Evolutionary conservation across 2,888 invertebrate species (phyloP), one percentile per base, ranked within the genome.

Genomic region (Athripsodes cinereus): DNA sequence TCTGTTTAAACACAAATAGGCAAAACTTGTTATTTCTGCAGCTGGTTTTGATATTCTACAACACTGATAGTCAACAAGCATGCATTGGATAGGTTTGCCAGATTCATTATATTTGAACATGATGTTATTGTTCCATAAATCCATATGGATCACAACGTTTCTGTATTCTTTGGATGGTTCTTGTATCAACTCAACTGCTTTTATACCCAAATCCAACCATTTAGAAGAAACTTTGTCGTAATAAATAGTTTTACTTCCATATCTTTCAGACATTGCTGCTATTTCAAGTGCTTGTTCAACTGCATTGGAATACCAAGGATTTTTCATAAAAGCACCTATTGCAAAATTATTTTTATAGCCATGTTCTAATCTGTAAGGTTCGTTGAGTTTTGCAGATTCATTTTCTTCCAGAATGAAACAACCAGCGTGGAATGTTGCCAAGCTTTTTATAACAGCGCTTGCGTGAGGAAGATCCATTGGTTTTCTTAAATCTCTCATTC

Each of bases 11-110:
- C 71, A 72, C 35, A 73, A 58, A 55, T 68, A 71, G 35, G 67
- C 62, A 16, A 68, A 69, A 58, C 71, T 66, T 0, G 71, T 64
- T 1, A 73, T 64, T 61, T 73, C 73, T 11, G 71, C 64, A 2
- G 70, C 69, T 1, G 73, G 69, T 2, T 72, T 71, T 16, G 67
- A 67, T 64, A 73, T 71, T 11, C 69, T 68, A 40, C 69, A 69
- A 0, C 69, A 66, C 62, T 73, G 73, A 60, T 68, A 73, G 59
- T 73, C 73, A 1, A 73, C 69, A n/a, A 73, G 64, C 0, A 71
- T 56, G n/a, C 69, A 70, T 2, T 68, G 56, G 2, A 60, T 22
- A 10, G 61, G 58, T 0, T 66, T 62, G 1, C 56, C 54, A 1
- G 64, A 59, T 6, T 64, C 62, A 46, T 67, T 66, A n/a, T 53